phyloP scores from a whole-genome alignment of 2,113 vertebrate genomes.

The Desmodus rotundus region DNA sequence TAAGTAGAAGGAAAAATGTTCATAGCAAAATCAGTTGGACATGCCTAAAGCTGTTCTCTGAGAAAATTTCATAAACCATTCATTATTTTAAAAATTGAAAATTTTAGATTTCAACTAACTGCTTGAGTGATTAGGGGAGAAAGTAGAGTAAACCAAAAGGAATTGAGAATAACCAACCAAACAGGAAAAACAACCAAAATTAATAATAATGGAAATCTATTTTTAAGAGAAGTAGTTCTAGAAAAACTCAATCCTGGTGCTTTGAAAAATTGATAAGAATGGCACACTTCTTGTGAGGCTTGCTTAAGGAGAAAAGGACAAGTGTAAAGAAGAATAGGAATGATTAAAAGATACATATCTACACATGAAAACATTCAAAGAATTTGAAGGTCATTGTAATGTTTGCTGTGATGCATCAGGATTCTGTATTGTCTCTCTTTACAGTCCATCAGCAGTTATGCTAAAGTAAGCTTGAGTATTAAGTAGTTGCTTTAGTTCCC shows the following conservation, averaged over 20 bases:
- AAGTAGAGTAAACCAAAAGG: neutral
- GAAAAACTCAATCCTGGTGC: neutral
- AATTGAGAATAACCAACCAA: neutral
- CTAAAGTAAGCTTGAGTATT: neutral
- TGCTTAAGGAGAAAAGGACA: neutral
- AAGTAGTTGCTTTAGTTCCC: neutral
- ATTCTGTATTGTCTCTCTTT: constrained; percentile 13
- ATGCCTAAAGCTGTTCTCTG: neutral
- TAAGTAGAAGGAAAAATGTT: neutral
- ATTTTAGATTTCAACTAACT: neutral
- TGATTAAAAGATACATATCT: neutral
- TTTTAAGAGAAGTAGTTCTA: neutral
- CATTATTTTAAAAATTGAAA: neutral
- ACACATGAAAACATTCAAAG: neutral
- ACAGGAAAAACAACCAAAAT: neutral
- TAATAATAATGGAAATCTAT: neutral
- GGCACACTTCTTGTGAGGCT: neutral
- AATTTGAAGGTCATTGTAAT: neutral
- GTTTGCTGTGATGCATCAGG: neutral
- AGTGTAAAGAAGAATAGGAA: neutral
- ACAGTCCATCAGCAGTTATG: neutral
- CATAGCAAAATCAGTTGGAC: neutral
- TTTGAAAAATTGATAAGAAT: neutral
- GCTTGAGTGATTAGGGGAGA: neutral
- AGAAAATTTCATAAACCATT: neutral